These are phyloP conservation scores for Xylota segnis DNA, from an alignment of 2,888 invertebrate species.

Conservation along the genomic window DNA sequence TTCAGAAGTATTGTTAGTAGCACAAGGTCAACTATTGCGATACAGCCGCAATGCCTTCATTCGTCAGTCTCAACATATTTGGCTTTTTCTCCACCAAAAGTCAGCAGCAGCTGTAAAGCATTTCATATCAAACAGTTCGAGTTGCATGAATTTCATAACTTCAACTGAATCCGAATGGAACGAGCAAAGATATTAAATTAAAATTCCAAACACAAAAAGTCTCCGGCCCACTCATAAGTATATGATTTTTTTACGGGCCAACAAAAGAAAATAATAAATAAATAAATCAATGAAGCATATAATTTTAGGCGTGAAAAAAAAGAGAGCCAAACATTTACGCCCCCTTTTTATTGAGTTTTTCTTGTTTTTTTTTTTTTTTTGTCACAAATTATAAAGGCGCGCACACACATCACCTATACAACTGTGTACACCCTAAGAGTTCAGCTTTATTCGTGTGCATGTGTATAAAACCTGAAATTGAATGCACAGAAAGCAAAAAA, in stretches of 20 bases:
- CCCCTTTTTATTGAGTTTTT: conserved; percentile 19
- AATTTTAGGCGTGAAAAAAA: conserved; percentile 45
- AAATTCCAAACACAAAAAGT: not conserved
- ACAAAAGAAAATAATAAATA: conserved; percentile 32
- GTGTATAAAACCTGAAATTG: conserved; percentile 21
- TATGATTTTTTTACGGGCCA: not conserved
- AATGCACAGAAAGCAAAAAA: conserved; percentile 19
- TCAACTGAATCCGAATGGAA: not conserved
- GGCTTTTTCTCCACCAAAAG: too few relatives aligned
- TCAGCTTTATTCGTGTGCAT: not conserved
- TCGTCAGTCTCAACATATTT: not conserved
- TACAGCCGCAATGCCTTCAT: not conserved
- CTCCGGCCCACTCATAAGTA: conserved; percentile 2
- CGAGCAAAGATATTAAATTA: conserved; percentile 13
- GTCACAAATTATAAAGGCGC: conserved; percentile 32
- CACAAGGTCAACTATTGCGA: too few relatives aligned
- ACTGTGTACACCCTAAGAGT: not conserved
- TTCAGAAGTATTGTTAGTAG: too few relatives aligned
- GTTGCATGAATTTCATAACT: not conserved
- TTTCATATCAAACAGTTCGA: too few relatives aligned
- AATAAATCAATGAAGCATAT: conserved; percentile 53
- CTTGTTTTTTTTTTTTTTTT: conserved; percentile 2
- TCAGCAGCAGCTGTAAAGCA: too few relatives aligned
- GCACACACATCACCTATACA: conserved; percentile 1
- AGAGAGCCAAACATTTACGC: conserved; percentile 29